phyloP scores from a whole-genome alignment of 2,113 vertebrate species.

The Elachura formosa region DNA sequence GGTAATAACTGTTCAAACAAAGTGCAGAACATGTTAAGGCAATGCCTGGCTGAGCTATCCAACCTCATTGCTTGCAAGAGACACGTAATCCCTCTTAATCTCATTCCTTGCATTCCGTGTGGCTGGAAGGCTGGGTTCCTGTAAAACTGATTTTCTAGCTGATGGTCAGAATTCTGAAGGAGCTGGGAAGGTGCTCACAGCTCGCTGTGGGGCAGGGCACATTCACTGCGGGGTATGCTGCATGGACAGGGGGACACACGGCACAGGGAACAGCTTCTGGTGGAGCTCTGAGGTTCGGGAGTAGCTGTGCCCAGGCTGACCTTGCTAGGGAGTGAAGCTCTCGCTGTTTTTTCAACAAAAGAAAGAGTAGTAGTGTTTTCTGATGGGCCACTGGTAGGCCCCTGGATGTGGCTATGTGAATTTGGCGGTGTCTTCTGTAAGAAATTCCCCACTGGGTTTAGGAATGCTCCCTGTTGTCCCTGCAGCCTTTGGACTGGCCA shows the following conservation, averaged over 20 bases:
- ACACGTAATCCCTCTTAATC: conserved; percentile 46
- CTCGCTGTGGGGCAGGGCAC: background rate
- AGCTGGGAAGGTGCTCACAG: background rate
- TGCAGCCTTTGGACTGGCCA: background rate
- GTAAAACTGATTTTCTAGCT: conserved; percentile 34
- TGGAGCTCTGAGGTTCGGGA: background rate
- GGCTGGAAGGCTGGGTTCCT: conserved; percentile 7
- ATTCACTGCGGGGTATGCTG: background rate
- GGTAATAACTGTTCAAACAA: background rate
- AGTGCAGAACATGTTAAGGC: background rate
- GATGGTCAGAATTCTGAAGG: background rate
- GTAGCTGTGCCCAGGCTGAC: background rate
- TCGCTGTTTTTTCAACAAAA: background rate
- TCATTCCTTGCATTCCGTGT: conserved; percentile 31
- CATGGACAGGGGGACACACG: background rate
- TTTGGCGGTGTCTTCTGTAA: background rate
- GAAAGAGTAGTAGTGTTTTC: background rate
- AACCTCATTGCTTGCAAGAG: background rate
- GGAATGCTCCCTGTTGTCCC: background rate
- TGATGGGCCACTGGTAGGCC: background rate
- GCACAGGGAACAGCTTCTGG: background rate
- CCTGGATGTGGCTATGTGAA: background rate
- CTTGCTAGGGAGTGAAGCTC: background rate
- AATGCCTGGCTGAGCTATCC: background rate
- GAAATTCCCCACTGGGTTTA: background rate